Conservation (phyloP, 2,888 invertebrate genomes). For the Luperina nickerlii region DNA sequence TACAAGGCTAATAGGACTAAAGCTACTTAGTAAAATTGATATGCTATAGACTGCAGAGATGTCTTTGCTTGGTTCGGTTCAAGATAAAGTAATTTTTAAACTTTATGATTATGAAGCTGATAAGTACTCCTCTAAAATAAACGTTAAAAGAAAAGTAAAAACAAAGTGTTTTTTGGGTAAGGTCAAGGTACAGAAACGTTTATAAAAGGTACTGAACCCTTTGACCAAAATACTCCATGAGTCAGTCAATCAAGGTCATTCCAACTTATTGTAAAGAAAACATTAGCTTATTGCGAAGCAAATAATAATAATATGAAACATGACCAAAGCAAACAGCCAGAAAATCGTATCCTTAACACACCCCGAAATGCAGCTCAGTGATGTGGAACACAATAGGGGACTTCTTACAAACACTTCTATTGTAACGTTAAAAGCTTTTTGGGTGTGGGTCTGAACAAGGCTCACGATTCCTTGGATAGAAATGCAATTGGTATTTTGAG, state of each 20-base stretch:
- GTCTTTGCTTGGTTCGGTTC: not conserved
- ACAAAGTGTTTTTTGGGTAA: not conserved
- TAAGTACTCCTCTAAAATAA: not conserved
- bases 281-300: slow-evolving; percentile 6
- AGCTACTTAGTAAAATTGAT: not conserved
- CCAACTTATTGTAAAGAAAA: slow-evolving; percentile 3
- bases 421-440: slow-evolving; percentile 40
- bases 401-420: slow-evolving; percentile 43
- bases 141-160: not conserved
- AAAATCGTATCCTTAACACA: slow-evolving; percentile 34
- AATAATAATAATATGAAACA: slow-evolving; percentile 39
- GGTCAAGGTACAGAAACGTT: slow-evolving; percentile 14
- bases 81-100: not conserved
- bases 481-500: not conserved
- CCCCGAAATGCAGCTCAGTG: slow-evolving; percentile 50
- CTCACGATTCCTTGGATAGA: not conserved
- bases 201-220: slow-evolving; percentile 13
- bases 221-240: slow-evolving; percentile 30
- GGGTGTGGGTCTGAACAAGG: not conserved
- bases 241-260: slow-evolving; percentile 25
- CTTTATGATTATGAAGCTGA: not conserved
- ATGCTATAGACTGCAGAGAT: not conserved
- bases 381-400: slow-evolving; percentile 40
- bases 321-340: slow-evolving; percentile 40
- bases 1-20: not conserved